Base-by-base conservation (phyloP, 2,797 vertebrate species). In the Sebastes matsubarae region DNA sequence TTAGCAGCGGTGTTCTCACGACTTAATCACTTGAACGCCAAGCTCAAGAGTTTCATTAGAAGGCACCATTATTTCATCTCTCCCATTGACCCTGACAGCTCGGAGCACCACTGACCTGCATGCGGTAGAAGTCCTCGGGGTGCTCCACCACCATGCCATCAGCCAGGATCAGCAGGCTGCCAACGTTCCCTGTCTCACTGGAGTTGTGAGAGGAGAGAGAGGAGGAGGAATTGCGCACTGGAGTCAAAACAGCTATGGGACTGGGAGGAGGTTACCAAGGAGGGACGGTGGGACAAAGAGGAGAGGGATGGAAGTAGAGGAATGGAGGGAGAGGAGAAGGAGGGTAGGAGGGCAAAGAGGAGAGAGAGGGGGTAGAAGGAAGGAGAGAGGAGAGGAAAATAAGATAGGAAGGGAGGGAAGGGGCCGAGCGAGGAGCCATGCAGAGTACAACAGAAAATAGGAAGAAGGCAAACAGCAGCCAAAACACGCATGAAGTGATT, bases 121-220 rank as follows among this genome's bases (percentile, higher is more conserved):
- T 97, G 86, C 97, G 97, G 92, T 98, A 99, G 87, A 98, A 95
- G 54, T 99, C 98, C 89, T 99, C 98, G 0, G 97, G 93, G 66
- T 96, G 95, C 93, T 99, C 98, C 89, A 98, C 94, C 88, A 97
- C 87, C 77, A 97, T 90, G 20, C 96, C 95, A 42, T 99, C 98
- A 0, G 97, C 96, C 89, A 99, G 95, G 94, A 98, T 96, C 88
- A 97, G 96, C 84, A 97, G 89, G 76, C 97, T 98, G 32, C 97
- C 89, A 1, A 89, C 65, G 20, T 78, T 84, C 5, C 83, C 89
- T 2, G 76, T 94, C 94, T 99, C 98, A 6, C 98, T 99, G 92
- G 97, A 97, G 79, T 94, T 94, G 78, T 97, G 97, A 66, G 97
- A 99, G 3, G 97, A 99, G 77, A 99, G 96, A 90, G 97, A 97